These are phyloP conservation scores for Acanthisitta chloris DNA, from an alignment of 2,113 vertebrate genomes.

Conservation along the genomic window DNA sequence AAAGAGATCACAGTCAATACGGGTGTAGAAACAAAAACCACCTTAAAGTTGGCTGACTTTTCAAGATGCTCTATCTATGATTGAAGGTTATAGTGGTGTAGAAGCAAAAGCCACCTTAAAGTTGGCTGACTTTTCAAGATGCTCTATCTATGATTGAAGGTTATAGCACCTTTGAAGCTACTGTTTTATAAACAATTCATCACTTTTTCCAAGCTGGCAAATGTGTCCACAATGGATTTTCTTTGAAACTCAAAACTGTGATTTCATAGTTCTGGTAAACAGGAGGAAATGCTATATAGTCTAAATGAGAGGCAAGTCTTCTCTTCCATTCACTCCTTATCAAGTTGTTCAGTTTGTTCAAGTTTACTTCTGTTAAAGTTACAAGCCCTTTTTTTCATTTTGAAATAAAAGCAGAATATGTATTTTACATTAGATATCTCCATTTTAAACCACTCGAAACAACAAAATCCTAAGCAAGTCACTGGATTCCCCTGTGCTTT, in stretches of 20 bases:
- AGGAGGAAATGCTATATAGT: not conserved
- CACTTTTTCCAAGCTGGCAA: not conserved
- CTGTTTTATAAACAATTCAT: not conserved
- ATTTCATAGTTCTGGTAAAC: not conserved
- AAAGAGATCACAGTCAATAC: not conserved
- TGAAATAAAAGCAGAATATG: not conserved
- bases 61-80: not conserved
- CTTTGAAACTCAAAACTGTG: not conserved
- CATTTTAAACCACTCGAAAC: not conserved
- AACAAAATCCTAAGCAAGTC: not conserved
- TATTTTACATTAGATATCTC: not conserved
- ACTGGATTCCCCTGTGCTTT: not conserved
- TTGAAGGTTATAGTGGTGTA: not conserved
- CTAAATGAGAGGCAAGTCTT: not conserved
- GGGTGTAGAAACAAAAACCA: not conserved
- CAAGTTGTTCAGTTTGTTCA: not conserved
- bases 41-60: not conserved
- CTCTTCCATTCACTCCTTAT: not conserved
- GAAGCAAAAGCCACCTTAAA: not conserved
- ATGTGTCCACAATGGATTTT: not conserved
- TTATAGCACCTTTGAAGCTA: not conserved
- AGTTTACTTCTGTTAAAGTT: not conserved
- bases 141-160: not conserved
- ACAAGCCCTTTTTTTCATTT: not conserved
- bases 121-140: not conserved